These are phyloP conservation scores for Apaloderma vittatum DNA, from an alignment of 2,113 vertebrate species.

Conservation along the genomic window DNA sequence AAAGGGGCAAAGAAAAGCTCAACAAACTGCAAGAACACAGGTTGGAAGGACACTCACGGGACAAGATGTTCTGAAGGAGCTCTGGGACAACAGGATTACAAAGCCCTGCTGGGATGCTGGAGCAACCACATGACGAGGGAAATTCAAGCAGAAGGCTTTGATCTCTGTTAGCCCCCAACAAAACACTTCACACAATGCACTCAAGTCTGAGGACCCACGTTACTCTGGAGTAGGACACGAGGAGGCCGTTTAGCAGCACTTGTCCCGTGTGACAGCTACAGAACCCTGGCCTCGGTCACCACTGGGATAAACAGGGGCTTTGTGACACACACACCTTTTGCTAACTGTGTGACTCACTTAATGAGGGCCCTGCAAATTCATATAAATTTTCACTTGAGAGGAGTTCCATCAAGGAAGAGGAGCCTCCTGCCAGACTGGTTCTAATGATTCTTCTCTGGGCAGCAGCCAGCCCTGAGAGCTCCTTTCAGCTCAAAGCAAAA, in stretches of 20 bases:
- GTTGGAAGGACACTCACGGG: background rate
- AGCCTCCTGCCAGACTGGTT: conserved; percentile 39
- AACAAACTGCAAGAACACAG: background rate
- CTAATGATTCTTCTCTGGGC: background rate
- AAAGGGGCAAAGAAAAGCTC: background rate
- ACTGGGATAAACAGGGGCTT: conserved; percentile 42
- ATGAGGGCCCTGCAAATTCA: conserved; percentile 44
- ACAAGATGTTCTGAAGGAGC: background rate
- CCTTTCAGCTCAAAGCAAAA: background rate
- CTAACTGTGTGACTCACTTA: conserved; percentile 31
- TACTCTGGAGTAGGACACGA: background rate
- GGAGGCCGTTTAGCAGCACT: background rate
- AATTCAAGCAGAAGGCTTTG: background rate
- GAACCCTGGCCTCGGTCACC: conserved; percentile 42
- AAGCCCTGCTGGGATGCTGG: background rate
- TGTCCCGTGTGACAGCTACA: background rate
- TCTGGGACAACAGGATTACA: background rate
- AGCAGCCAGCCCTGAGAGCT: background rate
- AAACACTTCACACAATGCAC: background rate
- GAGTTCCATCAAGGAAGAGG: background rate
- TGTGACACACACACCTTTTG: conserved; percentile 42
- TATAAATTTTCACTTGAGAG: conserved; percentile 47
- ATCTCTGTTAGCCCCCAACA: background rate
- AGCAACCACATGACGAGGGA: background rate
- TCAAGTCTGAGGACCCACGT: background rate